Evolutionary conservation across 2,888 invertebrate species (phyloP).

Genomic region (Lampropteryx suffumata): DNA sequence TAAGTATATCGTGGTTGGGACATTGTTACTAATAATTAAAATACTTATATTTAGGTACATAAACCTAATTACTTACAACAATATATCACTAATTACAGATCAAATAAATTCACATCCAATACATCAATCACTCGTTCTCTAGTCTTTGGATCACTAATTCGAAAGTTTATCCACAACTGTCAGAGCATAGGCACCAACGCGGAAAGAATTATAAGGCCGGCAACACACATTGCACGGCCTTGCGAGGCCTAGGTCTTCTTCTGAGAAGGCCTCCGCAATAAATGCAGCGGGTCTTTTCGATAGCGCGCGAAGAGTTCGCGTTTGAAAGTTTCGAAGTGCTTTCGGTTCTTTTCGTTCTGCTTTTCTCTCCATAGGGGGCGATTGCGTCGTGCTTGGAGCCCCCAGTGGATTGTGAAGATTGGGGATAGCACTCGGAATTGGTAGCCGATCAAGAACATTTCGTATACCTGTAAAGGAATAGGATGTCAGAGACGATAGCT

Average conservation of each 20-base stretch:
- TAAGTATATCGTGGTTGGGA: no score
- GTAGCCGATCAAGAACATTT: constrained; percentile 95
- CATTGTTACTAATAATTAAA: no score
- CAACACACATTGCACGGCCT: constrained; percentile 61
- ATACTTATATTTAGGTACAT: neutral
- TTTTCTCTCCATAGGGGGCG: constrained; percentile 93
- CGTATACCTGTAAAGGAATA: constrained; percentile 87
- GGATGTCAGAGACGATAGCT: no score
- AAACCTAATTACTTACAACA: neutral
- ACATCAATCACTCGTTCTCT: neutral
- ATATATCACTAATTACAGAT: constrained; percentile 5
- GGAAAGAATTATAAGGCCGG: constrained; percentile 62
- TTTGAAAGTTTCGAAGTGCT: constrained; percentile 92
- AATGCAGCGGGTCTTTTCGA: constrained; percentile 85
- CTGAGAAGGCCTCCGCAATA: constrained; percentile 59
- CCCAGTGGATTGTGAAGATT: constrained; percentile 95
- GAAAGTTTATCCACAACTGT: constrained; percentile 36
- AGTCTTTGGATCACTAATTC: neutral
- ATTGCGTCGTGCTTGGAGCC: constrained; percentile 89
- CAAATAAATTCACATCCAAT: neutral
- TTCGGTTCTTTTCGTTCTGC: constrained; percentile 92
- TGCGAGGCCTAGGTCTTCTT: constrained; percentile 78
- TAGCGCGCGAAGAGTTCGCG: constrained; percentile 90
- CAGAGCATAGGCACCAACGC: constrained; percentile 46
- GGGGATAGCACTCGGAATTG: constrained; percentile 94